Conservation (phyloP, 1,140 invertebrate genomes). For the Chrysomallon squamiferum region DNA sequence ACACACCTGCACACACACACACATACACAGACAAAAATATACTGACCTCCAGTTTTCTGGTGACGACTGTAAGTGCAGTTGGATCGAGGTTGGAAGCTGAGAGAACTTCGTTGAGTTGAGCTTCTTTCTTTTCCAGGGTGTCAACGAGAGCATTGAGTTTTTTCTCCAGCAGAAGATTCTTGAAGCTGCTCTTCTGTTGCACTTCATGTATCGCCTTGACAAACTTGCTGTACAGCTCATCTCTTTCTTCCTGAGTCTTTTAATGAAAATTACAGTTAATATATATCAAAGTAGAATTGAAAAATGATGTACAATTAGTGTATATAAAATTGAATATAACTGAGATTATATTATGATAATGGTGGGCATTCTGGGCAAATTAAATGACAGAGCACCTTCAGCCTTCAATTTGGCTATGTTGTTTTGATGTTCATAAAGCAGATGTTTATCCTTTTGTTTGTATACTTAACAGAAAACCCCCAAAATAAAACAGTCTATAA, state of each 20-base stretch:
- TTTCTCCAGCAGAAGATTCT: slow-evolving; percentile 78
- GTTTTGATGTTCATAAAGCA: slow-evolving; percentile 89
- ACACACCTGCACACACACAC: no score
- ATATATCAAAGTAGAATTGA: no score
- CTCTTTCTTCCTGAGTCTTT: slow-evolving; percentile 75
- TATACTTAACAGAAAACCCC: slow-evolving; percentile 67
- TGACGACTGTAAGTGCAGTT: slow-evolving; percentile 67
- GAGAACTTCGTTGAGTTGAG: slow-evolving; percentile 74
- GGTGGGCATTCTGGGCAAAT: no score
- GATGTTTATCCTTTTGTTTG: slow-evolving; percentile 91
- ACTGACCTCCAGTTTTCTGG: slow-evolving; percentile 71
- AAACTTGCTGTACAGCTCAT: slow-evolving; percentile 81
- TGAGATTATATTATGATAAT: no score
- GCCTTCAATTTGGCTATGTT: slow-evolving; percentile 78
- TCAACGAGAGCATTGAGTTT: slow-evolving; percentile 74
- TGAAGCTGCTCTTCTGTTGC: slow-evolving; percentile 81
- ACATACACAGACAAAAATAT: no score
- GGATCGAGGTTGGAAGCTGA: slow-evolving; percentile 70
- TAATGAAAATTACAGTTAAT: no score
- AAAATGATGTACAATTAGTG: no score
- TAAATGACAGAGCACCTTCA: slow-evolving; percentile 77
- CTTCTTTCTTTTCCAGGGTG: slow-evolving; percentile 74
- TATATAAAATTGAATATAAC: no score
- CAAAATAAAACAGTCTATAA: no score
- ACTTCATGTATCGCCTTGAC: slow-evolving; percentile 82